These are phyloP conservation scores for Acronicta aceris DNA, from an alignment of 2,888 invertebrate species.

Conservation along the genomic window DNA sequence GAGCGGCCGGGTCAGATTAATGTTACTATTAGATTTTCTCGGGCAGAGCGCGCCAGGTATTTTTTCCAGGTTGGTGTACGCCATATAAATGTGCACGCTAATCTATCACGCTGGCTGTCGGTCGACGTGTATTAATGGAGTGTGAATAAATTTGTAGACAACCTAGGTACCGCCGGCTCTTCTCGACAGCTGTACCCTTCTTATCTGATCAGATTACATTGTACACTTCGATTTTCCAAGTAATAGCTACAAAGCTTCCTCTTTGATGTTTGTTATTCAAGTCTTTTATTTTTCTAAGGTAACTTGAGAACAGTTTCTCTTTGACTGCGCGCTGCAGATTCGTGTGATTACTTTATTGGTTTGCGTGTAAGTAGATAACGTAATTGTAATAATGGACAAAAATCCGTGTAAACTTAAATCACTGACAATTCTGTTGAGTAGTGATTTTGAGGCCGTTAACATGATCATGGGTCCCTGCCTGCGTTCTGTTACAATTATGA, in stretches of 20 bases:
- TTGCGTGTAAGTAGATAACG: slow-evolving; percentile 1
- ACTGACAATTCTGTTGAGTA: slow-evolving; percentile 25
- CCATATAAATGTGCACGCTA: slow-evolving; percentile 69
- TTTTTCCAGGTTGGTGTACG: slow-evolving; percentile 65
- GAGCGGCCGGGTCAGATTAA: slow-evolving; percentile 49
- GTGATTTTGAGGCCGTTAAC: slow-evolving; percentile 40
- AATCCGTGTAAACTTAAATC: slow-evolving; percentile 24
- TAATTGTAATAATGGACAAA: slow-evolving; percentile 2
- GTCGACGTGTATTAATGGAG: slow-evolving; percentile 80
- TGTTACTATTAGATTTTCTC: slow-evolving; percentile 43
- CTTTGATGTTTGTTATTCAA: slow-evolving; percentile 35
- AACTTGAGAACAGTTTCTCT: slow-evolving; percentile 17
- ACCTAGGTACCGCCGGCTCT: slow-evolving; percentile 46
- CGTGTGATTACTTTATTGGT: slow-evolving; percentile 9
- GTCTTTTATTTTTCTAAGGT: slow-evolving; percentile 31
- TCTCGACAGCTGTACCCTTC: slow-evolving; percentile 46
- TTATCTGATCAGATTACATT: slow-evolving; percentile 50
- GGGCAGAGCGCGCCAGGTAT: slow-evolving; percentile 36
- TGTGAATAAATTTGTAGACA: slow-evolving; percentile 78
- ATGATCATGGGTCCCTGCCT: slow-evolving; percentile 55
- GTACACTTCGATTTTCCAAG: slow-evolving; percentile 49
- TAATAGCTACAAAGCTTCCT: slow-evolving; percentile 44
- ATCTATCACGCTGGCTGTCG: slow-evolving; percentile 75
- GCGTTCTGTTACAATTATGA: slow-evolving; percentile 73
- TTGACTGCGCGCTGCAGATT: slow-evolving; percentile 14